Evolutionary conservation across 2,888 invertebrate species (phyloP).

Genomic region (Eumerus sabulonum): DNA sequence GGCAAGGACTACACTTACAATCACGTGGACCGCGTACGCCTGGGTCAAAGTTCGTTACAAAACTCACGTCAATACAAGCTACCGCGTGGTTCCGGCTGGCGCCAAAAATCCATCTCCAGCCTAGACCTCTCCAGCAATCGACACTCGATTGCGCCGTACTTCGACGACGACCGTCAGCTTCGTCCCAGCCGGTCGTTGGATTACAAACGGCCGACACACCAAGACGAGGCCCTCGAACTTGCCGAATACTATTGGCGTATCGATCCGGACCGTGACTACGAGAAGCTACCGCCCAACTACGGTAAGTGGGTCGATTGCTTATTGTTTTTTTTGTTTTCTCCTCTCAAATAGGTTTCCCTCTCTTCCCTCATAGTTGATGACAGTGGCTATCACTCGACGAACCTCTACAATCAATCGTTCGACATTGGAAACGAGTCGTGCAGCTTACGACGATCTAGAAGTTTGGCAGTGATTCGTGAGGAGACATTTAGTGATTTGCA

Average conservation of each 20-base stretch:
- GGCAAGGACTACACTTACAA: slow-evolving; percentile 77
- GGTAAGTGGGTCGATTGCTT: slow-evolving; percentile 44
- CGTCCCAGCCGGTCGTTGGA: slow-evolving; percentile 77
- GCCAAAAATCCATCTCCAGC: slow-evolving; percentile 79
- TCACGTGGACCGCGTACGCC: slow-evolving; percentile 79
- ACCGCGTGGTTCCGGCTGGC: slow-evolving; percentile 78
- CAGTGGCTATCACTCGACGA: slow-evolving; percentile 71
- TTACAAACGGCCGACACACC: slow-evolving; percentile 75
- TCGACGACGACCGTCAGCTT: slow-evolving; percentile 72
- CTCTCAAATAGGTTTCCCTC: not conserved
- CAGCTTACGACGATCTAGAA: slow-evolving; percentile 84
- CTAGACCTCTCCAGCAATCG: slow-evolving; percentile 80
- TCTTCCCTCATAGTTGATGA: slow-evolving; percentile 70
- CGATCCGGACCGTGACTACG: slow-evolving; percentile 75
- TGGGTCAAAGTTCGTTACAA: slow-evolving; percentile 74
- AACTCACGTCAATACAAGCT: slow-evolving; percentile 72
- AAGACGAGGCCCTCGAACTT: slow-evolving; percentile 76
- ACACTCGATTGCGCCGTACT: slow-evolving; percentile 72
- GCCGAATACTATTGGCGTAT: slow-evolving; percentile 78
- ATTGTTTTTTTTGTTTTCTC: not conserved
- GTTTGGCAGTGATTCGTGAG: slow-evolving; percentile 88
- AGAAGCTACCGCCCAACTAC: slow-evolving; percentile 64
- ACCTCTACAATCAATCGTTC: slow-evolving; percentile 71
- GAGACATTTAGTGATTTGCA: slow-evolving; percentile 86
- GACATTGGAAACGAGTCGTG: slow-evolving; percentile 78